These are phyloP conservation scores for Melipona beecheii DNA, from an alignment of 2,888 invertebrate genomes.

Conservation along the genomic window DNA sequence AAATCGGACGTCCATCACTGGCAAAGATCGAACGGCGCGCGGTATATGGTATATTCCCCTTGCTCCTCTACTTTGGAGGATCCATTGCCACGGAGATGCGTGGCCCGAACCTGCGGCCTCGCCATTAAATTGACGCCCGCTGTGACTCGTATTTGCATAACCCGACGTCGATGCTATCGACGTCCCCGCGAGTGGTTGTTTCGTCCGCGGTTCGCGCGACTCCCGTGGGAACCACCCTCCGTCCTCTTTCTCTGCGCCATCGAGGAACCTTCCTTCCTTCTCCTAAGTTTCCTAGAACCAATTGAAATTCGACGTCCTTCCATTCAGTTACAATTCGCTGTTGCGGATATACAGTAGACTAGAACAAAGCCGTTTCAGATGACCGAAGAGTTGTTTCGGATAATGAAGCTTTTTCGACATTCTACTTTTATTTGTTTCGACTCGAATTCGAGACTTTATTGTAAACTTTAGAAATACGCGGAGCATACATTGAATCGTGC, in stretches of 20 bases:
- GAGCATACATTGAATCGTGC: too few species aligned
- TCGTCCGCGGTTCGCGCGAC: constrained; percentile 35
- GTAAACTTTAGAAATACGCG: too few species aligned
- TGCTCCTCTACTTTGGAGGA: constrained; percentile 19
- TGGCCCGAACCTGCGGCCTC: constrained; percentile 66
- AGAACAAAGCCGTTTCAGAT: too few species aligned
- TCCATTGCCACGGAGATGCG: constrained; percentile 53
- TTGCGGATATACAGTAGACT: not conserved
- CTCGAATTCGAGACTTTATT: too few species aligned
- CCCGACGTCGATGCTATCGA: constrained; percentile 73
- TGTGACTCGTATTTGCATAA: constrained; percentile 81
- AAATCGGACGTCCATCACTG: constrained; percentile 34
- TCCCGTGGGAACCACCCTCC: constrained; percentile 55
- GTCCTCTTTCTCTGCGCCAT: not conserved
- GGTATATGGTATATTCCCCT: not conserved
- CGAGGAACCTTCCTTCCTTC: not conserved
- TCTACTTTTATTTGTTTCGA: too few species aligned
- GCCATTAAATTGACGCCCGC: constrained; percentile 81
- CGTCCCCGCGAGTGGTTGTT: constrained; percentile 44
- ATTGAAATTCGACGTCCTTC: not conserved
- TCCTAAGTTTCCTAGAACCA: not conserved
- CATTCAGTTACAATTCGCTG: not conserved
- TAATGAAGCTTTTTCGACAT: too few species aligned
- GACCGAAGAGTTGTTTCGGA: too few species aligned
- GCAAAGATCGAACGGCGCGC: not conserved